Evolutionary conservation across 2,113 vertebrate genomes (phyloP).

Genomic region (Thymallus thymallus): DNA sequence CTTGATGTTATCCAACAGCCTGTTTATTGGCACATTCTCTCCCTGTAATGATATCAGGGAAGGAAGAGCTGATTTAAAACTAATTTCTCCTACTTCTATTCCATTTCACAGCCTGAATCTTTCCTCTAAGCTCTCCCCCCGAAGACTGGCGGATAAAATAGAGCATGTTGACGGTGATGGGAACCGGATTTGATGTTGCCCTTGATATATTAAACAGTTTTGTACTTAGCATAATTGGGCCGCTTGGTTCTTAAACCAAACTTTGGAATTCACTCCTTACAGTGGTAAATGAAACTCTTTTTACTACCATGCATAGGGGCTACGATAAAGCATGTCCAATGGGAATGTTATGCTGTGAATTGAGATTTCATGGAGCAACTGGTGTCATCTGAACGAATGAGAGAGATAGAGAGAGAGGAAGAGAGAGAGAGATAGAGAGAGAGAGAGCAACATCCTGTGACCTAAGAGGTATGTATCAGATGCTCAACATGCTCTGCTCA

Average conservation of each 20-base stretch:
- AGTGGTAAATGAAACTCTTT: not conserved
- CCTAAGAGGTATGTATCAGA: too few species aligned
- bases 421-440: too few species aligned
- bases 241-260: not conserved
- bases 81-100: slow-evolving; percentile 2
- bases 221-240: slow-evolving; percentile 71
- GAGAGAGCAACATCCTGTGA: too few species aligned
- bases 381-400: not conserved
- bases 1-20: slow-evolving; percentile 18
- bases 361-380: not conserved
- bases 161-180: slow-evolving; percentile 74
- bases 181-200: slow-evolving; percentile 76
- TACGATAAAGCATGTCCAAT: not conserved
- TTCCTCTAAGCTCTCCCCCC: slow-evolving; percentile 29
- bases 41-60: slow-evolving; percentile 6
- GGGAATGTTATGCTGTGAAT: not conserved
- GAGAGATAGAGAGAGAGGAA: too few species aligned
- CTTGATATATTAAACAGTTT: slow-evolving; percentile 78
- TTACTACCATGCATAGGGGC: not conserved
- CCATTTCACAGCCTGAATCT: not conserved
- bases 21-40: slow-evolving; percentile 13
- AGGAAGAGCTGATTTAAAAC: slow-evolving; percentile 13
- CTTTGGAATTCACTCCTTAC: not conserved
- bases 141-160: slow-evolving; percentile 71
- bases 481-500: too few species aligned